Evolutionary conservation across 2,113 vertebrate genomes (phyloP).

Genomic region (Pelodiscus sinensis): DNA sequence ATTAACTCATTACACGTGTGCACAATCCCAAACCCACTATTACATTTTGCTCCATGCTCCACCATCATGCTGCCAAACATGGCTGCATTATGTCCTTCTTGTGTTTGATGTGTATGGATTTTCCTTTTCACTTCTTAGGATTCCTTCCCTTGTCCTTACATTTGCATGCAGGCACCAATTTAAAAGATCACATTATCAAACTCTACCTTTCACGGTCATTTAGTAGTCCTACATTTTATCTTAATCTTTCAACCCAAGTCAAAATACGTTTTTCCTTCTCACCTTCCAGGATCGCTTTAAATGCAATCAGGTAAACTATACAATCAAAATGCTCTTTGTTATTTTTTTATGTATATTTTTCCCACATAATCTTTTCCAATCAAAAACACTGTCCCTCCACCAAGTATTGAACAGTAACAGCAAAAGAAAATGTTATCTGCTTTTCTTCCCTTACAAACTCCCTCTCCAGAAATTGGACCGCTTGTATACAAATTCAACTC

Average conservation of each 20-base stretch:
- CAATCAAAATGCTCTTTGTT: background rate
- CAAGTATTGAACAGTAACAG: background rate
- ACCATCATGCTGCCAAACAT: slow-evolving; percentile 14
- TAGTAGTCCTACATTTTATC: background rate
- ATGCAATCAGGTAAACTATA: background rate
- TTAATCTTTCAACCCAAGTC: fast-evolving
- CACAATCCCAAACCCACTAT: slow-evolving; percentile 18
- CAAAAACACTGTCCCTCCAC: background rate
- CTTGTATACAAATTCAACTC: background rate
- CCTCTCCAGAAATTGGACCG: slow-evolving; percentile 14
- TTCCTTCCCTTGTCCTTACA: background rate
- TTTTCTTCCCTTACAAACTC: slow-evolving; percentile 1
- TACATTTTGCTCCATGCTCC: slow-evolving; percentile 33
- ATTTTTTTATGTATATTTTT: background rate
- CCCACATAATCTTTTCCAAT: background rate
- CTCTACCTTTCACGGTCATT: background rate
- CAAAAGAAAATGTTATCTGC: background rate
- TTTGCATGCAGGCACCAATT: background rate
- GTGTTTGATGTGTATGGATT: background rate
- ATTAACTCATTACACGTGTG: background rate
- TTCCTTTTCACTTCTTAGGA: background rate
- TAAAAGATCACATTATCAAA: background rate
- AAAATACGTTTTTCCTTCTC: background rate
- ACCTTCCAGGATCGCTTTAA: background rate
- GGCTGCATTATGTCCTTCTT: slow-evolving; percentile 54